Percentiles rank a stretch among this genome's conserved stretches.
Conservation (phyloP, 2,888 invertebrate species). For the Candidula unifasciata region DNA sequence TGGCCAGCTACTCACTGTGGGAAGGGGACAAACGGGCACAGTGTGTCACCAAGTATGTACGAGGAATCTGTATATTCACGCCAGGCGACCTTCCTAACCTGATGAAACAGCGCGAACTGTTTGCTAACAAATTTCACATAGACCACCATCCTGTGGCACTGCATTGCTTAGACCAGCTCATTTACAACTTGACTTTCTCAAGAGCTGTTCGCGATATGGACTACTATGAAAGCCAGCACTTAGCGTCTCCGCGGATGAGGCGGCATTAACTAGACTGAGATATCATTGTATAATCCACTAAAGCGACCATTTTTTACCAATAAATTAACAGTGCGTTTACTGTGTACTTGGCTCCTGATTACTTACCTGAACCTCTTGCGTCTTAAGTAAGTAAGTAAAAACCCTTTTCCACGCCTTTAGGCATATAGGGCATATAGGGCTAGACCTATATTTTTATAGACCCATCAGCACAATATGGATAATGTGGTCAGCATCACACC, state of each 20-base stretch:
- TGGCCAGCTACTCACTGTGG: slow-evolving; percentile 43
- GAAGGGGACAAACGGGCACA: background rate
- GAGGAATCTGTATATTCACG: slow-evolving; percentile 46
- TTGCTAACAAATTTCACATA: slow-evolving; percentile 53
- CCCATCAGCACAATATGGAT: too few species aligned
- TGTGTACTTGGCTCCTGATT: too few species aligned
- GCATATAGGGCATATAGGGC: too few species aligned
- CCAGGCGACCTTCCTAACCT: slow-evolving; percentile 47
- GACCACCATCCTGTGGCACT: slow-evolving; percentile 43
- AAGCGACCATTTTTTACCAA: too few species aligned
- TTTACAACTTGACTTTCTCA: slow-evolving; percentile 35
- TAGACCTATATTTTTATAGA: too few species aligned
- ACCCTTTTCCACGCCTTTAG: too few species aligned
- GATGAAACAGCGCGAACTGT: slow-evolving; percentile 32
- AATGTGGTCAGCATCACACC: too few species aligned
- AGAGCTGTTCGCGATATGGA: background rate
- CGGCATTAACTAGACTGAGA: background rate
- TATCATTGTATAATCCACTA: background rate
- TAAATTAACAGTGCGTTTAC: too few species aligned
- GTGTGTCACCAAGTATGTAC: slow-evolving; percentile 28
- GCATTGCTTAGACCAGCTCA: slow-evolving; percentile 48
- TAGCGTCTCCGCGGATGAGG: background rate
- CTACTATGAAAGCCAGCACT: slow-evolving; percentile 2
- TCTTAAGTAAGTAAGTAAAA: too few species aligned
- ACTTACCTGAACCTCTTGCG: too few species aligned